These are phyloP conservation scores for Aradus depressus DNA, from an alignment of 2,888 invertebrate genomes.

Conservation along the genomic window DNA sequence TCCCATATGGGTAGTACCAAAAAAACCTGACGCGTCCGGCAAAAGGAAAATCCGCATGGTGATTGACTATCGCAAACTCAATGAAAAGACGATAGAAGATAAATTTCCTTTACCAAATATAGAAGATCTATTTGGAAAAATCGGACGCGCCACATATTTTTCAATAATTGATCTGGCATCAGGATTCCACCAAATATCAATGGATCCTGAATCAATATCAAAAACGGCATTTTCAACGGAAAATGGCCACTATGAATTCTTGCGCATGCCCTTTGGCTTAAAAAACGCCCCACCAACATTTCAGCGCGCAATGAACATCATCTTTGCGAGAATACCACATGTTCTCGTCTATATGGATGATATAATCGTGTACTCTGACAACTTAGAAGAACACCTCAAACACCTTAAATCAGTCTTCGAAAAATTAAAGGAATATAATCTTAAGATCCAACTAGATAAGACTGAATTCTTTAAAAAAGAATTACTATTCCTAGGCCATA, in stretches of 20 bases:
- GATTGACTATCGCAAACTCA: conserved; percentile 19
- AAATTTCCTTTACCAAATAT: conserved; percentile 18
- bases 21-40: conserved; percentile 16
- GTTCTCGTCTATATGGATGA: conserved; percentile 20
- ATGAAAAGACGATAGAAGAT: conserved; percentile 15
- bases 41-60: conserved; percentile 16
- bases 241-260: conserved; percentile 7
- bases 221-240: conserved; percentile 17
- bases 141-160: conserved; percentile 15
- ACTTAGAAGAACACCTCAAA: conserved; percentile 10
- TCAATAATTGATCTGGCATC: conserved; percentile 9
- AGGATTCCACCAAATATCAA: conserved; percentile 16
- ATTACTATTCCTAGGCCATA: conserved; percentile 15
- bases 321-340: conserved; percentile 11
- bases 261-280: conserved; percentile 13
- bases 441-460: conserved; percentile 21
- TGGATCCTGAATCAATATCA: conserved; percentile 8
- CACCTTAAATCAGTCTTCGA: background rate
- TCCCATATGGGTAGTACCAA: conserved; percentile 17
- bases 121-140: conserved; percentile 18
- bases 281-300: conserved; percentile 19
- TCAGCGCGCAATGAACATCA: conserved; percentile 12
- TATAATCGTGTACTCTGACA: conserved; percentile 15
- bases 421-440: conserved; percentile 10
- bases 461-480: conserved; percentile 21